A percentile compares a stretch with the other conserved stretches of the same genome.
phyloP scores from a whole-genome alignment of 2,888 invertebrate genomes.

The Cephus pygmeus region DNA sequence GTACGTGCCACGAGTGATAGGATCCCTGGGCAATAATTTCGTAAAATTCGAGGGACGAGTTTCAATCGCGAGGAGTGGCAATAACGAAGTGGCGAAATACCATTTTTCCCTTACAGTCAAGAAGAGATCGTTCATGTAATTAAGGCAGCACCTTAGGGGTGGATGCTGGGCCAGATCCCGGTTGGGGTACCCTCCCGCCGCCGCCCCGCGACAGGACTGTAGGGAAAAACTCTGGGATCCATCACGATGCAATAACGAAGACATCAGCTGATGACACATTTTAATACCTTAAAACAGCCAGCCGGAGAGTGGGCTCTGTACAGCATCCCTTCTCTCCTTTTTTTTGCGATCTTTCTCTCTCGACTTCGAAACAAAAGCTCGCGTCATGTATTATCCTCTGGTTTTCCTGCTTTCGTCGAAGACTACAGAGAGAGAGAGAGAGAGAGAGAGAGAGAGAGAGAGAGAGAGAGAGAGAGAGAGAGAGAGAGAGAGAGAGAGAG shows the following conservation, averaged over 20 bases:
- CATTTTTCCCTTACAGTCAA: background rate
- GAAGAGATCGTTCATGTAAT: slow-evolving; percentile 9
- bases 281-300: slow-evolving; percentile 63
- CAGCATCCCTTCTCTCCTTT: slow-evolving; percentile 19
- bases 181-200: background rate
- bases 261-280: slow-evolving; percentile 64
- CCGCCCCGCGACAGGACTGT: background rate
- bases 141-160: background rate
- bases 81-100: slow-evolving; percentile 3
- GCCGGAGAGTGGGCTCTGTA: slow-evolving; percentile 18
- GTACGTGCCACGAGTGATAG: background rate
- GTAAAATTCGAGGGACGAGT: background rate
- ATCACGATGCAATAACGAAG: slow-evolving; percentile 52
- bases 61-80: slow-evolving; percentile 6
- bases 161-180: background rate
- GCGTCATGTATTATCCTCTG: slow-evolving; percentile 57
- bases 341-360: slow-evolving; percentile 17
- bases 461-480: slow-evolving; percentile 27
- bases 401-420: slow-evolving; percentile 50
- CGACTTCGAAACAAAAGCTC: slow-evolving; percentile 48
- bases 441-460: slow-evolving; percentile 4
- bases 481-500: slow-evolving; percentile 15
- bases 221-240: slow-evolving; percentile 31
- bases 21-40: background rate
- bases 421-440: slow-evolving; percentile 35